Percentiles rank a stretch among this genome's conserved stretches.
phyloP scores from a whole-genome alignment of 2,113 vertebrate species.

The Pomatostomus ruficeps region DNA sequence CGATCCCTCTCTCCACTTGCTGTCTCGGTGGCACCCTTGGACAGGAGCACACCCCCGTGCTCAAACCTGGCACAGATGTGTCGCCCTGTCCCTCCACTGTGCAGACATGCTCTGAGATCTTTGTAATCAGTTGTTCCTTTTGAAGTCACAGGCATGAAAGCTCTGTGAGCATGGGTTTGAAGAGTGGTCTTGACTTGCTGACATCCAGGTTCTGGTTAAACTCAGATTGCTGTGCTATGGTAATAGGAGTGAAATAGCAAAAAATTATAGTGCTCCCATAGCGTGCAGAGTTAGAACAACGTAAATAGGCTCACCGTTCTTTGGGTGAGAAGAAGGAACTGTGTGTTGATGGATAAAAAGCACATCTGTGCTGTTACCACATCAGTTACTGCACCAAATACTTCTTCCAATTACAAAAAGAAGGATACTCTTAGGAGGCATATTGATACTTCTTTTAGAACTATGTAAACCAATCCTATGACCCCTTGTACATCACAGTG shows the following conservation, averaged over 20 bases:
- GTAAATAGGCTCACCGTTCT: neutral
- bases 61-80: neutral
- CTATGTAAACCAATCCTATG: neutral
- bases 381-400: neutral
- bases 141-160: neutral
- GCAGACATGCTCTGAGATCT: neutral
- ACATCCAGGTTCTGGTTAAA: neutral
- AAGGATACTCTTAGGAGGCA: neutral
- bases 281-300: neutral
- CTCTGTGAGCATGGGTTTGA: neutral
- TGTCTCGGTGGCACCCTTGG: neutral
- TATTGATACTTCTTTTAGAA: neutral
- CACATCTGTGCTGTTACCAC: neutral
- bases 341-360: neutral
- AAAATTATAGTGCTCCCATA: neutral
- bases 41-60: fast-evolving
- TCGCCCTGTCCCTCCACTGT: neutral
- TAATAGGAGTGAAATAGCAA: neutral
- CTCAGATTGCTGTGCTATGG: neutral
- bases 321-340: neutral
- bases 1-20: fast-evolving
- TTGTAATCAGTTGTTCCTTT: neutral
- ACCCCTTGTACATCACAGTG: neutral
- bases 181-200: neutral
- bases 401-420: neutral